phyloP scores from a whole-genome alignment of 2,113 vertebrate genomes.

The Hydrochoerus hydrochaeris region DNA sequence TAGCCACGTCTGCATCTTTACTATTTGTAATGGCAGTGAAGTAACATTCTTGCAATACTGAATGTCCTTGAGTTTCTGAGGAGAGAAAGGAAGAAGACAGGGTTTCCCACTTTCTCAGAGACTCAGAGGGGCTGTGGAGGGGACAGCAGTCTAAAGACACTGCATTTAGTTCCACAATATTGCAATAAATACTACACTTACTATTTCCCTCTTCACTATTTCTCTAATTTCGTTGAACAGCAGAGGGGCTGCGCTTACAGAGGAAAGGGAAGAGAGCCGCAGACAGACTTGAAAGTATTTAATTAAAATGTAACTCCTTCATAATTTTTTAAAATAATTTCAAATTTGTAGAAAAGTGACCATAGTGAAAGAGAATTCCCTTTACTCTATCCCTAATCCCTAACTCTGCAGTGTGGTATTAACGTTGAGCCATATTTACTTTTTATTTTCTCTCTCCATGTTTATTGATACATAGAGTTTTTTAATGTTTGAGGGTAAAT shows the following conservation, averaged over 20 bases:
- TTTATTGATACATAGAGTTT: background rate
- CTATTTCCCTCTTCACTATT: background rate
- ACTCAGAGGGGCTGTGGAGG: background rate
- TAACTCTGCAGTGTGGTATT: background rate
- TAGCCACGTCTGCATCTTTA: background rate
- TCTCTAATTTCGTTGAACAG: background rate
- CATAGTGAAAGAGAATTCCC: background rate
- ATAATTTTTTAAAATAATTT: slow-evolving; percentile 9
- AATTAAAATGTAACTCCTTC: slow-evolving; percentile 26
- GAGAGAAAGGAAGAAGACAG: background rate
- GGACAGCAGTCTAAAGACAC: background rate
- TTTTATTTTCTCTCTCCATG: background rate
- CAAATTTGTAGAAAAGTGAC: background rate
- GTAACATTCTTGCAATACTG: background rate
- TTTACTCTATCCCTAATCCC: background rate
- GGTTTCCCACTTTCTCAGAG: background rate
- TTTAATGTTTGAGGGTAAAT: background rate
- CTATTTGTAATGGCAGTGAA: background rate
- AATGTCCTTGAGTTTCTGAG: background rate
- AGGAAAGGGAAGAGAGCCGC: background rate
- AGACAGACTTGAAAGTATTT: background rate
- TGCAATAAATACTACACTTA: too few relatives aligned
- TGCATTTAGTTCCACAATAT: background rate
- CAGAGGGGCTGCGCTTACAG: background rate
- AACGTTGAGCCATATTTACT: background rate